Evolutionary conservation across 1,140 invertebrate genomes (phyloP), one percentile per base, ranked within the genome.

Genomic region (Cherax quadricarinatus): DNA sequence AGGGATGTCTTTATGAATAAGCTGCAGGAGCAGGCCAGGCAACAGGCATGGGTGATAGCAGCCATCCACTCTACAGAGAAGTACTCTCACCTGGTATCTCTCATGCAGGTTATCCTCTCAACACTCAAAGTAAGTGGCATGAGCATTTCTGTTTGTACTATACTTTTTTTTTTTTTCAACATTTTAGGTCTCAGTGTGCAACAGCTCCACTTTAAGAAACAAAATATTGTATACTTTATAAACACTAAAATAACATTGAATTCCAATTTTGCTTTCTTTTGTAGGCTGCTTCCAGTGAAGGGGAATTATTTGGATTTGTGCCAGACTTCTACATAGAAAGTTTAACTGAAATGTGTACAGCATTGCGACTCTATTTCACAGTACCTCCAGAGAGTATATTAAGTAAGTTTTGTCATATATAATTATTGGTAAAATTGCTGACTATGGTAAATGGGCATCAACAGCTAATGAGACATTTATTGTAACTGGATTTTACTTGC

Each of bases 261-360:
- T 6, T 18, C 62, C 18, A 66, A 62, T 60, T 80, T 57, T 80
- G 14, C 9, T 78, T n/a, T 14, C 78, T 21, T 24, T 41, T 86
- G n/a, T 78, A 93, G 92, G 92, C 85, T 10, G 96, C 96, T 4
- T 97, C 97, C 6, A 94, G 94, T n/a, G 95, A 96, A 73, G 96
- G 96, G 16, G 95, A 96, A 6, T 95, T 98, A 60, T 98, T 98
- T 95, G 96, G 96, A 14, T 98, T 98, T 94, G 96, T 98, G 21
- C 98, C 98, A 3, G 97, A 98, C 93, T 97, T 97, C 94, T 98
- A 98, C 94, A 95, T 98, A 60, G 97, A 98, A 87, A 96, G 96
- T 10, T 96, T 97, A 80, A 96, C 97, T 83, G 97, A 98, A 94
- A 94, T 97, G 10, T 96, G 94, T 86, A 96, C 95, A 93, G 96